phyloP scores from a whole-genome alignment of 2,888 invertebrate species.

The Belgica antarctica region DNA sequence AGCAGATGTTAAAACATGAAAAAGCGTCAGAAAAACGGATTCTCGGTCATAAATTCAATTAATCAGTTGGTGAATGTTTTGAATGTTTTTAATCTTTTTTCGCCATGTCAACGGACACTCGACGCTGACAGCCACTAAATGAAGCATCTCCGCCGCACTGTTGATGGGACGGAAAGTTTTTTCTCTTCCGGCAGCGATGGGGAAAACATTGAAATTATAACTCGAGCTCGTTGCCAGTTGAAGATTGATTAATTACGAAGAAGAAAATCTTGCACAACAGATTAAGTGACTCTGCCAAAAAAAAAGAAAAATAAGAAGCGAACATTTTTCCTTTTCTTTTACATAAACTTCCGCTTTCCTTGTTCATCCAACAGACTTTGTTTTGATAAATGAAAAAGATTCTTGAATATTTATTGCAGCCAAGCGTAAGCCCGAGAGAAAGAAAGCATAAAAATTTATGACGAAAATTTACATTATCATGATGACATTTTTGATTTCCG shows the following conservation, averaged over 20 bases:
- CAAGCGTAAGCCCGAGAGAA: background rate
- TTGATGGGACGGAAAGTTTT: background rate
- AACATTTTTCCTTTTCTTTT: background rate
- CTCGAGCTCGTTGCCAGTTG: slow-evolving; percentile 4
- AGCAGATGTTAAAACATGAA: too few species aligned
- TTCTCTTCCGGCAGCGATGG: background rate
- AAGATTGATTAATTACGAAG: slow-evolving; percentile 24
- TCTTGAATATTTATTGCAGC: slow-evolving; percentile 13
- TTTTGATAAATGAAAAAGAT: slow-evolving; percentile 10
- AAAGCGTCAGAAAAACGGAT: background rate
- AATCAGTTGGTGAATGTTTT: background rate
- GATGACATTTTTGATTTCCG: slow-evolving; percentile 22
- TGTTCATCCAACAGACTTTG: background rate
- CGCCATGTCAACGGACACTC: slow-evolving; percentile 16
- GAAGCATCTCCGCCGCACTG: too few species aligned
- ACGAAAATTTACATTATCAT: background rate
- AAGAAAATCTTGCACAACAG: background rate
- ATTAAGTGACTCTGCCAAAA: slow-evolving; percentile 1
- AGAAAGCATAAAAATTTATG: background rate
- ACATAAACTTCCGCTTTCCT: slow-evolving; percentile 13
- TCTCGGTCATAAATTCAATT: background rate
- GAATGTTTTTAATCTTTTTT: too few species aligned
- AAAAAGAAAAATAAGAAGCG: background rate
- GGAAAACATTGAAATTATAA: slow-evolving; percentile 1
- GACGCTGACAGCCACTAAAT: background rate